Evolutionary conservation across 2,113 vertebrate genomes (phyloP).

Genomic region (Anolis sagrei): DNA sequence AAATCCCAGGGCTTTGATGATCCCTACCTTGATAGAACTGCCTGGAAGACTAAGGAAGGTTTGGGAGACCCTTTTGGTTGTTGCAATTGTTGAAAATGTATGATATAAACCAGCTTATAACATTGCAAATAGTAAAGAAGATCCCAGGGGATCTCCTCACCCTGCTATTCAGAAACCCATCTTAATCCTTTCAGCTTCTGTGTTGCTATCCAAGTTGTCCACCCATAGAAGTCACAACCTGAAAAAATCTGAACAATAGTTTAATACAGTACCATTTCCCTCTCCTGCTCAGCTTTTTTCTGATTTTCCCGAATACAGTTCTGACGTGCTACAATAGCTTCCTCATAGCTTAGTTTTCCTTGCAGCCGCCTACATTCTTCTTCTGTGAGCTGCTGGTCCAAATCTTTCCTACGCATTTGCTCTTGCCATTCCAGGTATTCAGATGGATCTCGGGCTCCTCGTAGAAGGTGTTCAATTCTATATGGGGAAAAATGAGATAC

Average conservation of each 20-base stretch:
- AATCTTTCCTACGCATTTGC: slow-evolving; percentile 82
- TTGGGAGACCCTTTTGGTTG: background rate
- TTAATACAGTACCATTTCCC: slow-evolving; percentile 82
- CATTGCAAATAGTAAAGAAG: too few relatives aligned
- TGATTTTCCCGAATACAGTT: slow-evolving; percentile 81
- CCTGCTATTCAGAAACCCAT: background rate
- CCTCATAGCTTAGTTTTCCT: slow-evolving; percentile 83
- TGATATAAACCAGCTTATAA: too few relatives aligned
- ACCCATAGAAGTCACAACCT: background rate
- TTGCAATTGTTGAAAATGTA: background rate
- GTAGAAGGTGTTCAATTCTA: slow-evolving; percentile 77
- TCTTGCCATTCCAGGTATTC: slow-evolving; percentile 88
- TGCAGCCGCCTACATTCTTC: slow-evolving; percentile 78
- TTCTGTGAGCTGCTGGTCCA: slow-evolving; percentile 77
- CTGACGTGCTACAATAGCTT: slow-evolving; percentile 81
- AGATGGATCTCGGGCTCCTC: slow-evolving; percentile 81
- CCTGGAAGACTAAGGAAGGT: too few relatives aligned
- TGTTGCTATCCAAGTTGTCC: background rate
- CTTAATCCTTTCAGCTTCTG: slow-evolving; percentile 24
- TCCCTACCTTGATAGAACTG: too few relatives aligned
- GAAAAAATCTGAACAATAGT: slow-evolving; percentile 13
- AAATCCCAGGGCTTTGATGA: too few relatives aligned
- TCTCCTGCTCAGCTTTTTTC: slow-evolving; percentile 79
- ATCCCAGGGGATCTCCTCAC: background rate
- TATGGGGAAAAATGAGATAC: background rate